Percentiles rank a stretch among this genome's conserved stretches.
phyloP scores from a whole-genome alignment of 2,113 vertebrate species.

The Prietella phreatophila region DNA sequence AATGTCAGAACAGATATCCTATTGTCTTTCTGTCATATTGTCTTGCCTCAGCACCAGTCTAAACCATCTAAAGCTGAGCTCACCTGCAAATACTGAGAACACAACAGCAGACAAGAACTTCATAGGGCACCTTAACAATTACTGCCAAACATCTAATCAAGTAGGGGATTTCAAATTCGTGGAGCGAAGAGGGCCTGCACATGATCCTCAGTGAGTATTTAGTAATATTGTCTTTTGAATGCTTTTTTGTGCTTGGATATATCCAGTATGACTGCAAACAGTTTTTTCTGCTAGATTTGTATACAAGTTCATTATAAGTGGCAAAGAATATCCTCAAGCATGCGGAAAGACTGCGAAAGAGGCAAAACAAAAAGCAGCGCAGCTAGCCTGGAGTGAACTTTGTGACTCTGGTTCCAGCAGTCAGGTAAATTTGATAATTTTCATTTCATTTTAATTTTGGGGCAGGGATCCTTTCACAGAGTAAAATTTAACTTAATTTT shows the following conservation, averaged over 20 bases:
- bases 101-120: slow-evolving; percentile 52
- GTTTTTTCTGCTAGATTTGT: slow-evolving; percentile 60
- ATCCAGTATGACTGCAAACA: not conserved
- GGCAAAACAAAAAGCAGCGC: slow-evolving; percentile 64
- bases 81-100: slow-evolving; percentile 10
- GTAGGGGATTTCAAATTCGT: slow-evolving; percentile 19
- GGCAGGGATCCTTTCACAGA: not conserved
- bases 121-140: slow-evolving; percentile 52
- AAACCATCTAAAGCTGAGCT: not conserved
- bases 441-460: not conserved
- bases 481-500: slow-evolving; percentile 48
- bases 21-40: not conserved
- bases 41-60: not conserved
- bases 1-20: not conserved
- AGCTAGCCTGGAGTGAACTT: slow-evolving; percentile 56
- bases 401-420: slow-evolving; percentile 51
- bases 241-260: not conserved
- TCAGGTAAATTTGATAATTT: slow-evolving; percentile 52
- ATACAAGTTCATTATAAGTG: slow-evolving; percentile 58
- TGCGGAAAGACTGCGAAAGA: slow-evolving; percentile 56
- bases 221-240: not conserved
- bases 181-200: slow-evolving; percentile 54
- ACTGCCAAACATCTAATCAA: slow-evolving; percentile 58
- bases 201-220: slow-evolving; percentile 61
- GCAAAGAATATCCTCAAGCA: slow-evolving; percentile 58